Evolutionary conservation across 2,797 vertebrate genomes (phyloP).

Genomic region (Garrulus glandarius): DNA sequence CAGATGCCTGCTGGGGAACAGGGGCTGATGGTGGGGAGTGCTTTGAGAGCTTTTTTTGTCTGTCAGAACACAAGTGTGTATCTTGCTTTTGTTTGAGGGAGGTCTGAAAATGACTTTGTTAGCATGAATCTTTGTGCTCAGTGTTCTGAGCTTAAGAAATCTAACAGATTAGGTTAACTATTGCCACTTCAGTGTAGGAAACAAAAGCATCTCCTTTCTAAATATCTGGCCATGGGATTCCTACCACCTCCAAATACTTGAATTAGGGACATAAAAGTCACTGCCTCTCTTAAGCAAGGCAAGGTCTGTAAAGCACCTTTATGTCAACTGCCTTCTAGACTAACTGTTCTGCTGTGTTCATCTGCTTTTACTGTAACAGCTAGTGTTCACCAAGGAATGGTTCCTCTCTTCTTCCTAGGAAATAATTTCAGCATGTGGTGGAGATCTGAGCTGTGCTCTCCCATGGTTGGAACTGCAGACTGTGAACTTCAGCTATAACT

Average conservation of each 20-base stretch:
- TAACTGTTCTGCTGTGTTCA: neutral
- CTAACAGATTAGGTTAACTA: neutral
- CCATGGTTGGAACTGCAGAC: slow-evolving; percentile 94
- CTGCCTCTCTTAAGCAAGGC: neutral
- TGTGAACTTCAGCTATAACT: slow-evolving; percentile 94
- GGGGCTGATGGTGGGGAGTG: neutral
- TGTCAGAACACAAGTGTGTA: neutral
- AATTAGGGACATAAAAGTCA: neutral
- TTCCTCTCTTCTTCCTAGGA: slow-evolving; percentile 77
- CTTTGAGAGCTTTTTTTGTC: neutral
- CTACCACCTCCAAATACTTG: neutral
- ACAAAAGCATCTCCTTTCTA: neutral
- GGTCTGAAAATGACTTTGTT: neutral
- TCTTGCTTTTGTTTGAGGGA: neutral
- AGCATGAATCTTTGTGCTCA: neutral
- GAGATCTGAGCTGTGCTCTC: slow-evolving; percentile 92
- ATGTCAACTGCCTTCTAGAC: neutral
- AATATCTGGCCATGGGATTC: neutral
- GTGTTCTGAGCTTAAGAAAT: neutral
- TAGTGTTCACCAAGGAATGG: neutral
- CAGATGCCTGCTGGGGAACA: neutral
- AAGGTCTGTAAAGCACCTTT: neutral
- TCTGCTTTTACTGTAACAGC: neutral
- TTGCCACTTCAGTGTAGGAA: neutral
- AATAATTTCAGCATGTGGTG: slow-evolving; percentile 91